A percentile compares a stretch with the other conserved stretches of the same genome.
Conservation (phyloP, 2,113 vertebrate species). For the Clupea harengus region DNA sequence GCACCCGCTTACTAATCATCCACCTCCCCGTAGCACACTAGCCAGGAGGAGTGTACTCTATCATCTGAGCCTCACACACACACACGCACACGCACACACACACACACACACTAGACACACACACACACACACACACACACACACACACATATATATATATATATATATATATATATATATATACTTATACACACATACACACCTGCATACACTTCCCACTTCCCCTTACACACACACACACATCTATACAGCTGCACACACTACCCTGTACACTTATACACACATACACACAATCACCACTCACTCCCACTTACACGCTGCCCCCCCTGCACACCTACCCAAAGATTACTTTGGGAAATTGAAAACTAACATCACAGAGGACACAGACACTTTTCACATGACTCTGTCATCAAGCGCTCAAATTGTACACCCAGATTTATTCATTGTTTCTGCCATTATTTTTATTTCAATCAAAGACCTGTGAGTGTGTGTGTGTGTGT, state of each 20-base stretch:
- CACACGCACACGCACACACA: too few relatives aligned
- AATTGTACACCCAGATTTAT: too few relatives aligned
- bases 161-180: not conserved
- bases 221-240: not conserved
- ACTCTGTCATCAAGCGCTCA: too few relatives aligned
- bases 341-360: not conserved
- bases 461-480: not conserved
- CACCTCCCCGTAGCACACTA: not conserved
- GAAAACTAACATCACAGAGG: not conserved
- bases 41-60: not conserved
- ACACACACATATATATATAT: not conserved
- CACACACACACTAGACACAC: not conserved
- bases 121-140: not conserved
- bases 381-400: too few relatives aligned
- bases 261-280: not conserved
- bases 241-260: not conserved
- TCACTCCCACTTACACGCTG: not conserved
- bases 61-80: not conserved
- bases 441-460: not conserved
- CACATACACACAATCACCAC: not conserved
- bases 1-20: conserved; percentile 11
- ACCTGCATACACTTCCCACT: not conserved
- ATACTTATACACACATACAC: not conserved
- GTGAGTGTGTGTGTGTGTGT: not conserved
- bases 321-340: not conserved